Base-by-base conservation (phyloP, 2,888 invertebrate species). In the Platycnemis pennipes region DNA sequence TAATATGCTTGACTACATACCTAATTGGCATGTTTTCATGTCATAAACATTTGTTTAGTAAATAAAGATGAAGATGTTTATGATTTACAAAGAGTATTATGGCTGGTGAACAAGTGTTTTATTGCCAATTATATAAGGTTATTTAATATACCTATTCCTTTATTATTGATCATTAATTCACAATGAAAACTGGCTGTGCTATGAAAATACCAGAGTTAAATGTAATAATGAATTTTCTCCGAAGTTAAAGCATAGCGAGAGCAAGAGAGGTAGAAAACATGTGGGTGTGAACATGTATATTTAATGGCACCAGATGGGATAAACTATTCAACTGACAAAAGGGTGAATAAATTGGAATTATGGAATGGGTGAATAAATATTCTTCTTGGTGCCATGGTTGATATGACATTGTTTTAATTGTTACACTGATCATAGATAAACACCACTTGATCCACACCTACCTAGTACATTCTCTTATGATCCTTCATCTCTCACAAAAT, bases 261-360 rank as follows among this genome's bases (percentile, higher is more conserved):
- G 91, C 91, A 63, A 91, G 91, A 56, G 89, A 91, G 44, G 63
- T 63, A 91, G 91, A 44, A 91, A 91, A 91, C 63, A 91, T 91
- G 63, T 63, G 45, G 42, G 56, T 63, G 31, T 91, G n/a, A 44
- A 91, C 63, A 42, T 91, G 42, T 44, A 31, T n/a, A 63, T 22
- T 63, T 11, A 37, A 91, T 91, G 13, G 77, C 37, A 77, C 37
- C 37, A 22, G 56, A 63, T 91, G 56, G 63, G 63, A 63, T 26
- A 91, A 91, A 91, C 91, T 44, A 44, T 63, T 31, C 44, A 26
- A 63, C 44, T 44, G 22, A 89, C 42, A 22, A 26, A 45, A 91
- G 56, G 42, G 19, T 42, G 13, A 77, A 56, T 56, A 44, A 91
- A 91, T 16, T 53, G 42, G 42, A 42, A 91, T 63, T 63, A 91